These are phyloP conservation scores for Malurus melanocephalus DNA, from an alignment of 2,113 vertebrate species.

Conservation along the genomic window DNA sequence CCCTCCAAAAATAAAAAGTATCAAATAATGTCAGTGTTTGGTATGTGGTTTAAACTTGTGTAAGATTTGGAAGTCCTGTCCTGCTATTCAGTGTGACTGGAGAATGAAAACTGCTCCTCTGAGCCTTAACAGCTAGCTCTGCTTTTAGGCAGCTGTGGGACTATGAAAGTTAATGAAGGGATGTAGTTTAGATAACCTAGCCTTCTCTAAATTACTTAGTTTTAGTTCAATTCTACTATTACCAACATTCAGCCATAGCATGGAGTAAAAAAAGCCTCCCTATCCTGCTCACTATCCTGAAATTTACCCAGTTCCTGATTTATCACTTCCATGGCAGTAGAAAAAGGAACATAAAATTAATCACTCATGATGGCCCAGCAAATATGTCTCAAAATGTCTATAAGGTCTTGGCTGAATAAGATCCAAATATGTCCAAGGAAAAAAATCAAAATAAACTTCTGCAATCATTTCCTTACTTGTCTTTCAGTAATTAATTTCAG, in stretches of 20 bases:
- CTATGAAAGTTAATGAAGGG: not conserved
- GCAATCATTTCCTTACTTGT: not conserved
- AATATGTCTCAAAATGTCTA: not conserved
- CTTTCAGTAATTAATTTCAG: not conserved
- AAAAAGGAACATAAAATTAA: not conserved
- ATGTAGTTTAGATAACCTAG: not conserved
- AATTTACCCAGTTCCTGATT: not conserved
- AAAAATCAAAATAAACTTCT: not conserved
- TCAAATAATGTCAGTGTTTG: not conserved
- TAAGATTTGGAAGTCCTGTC: not conserved
- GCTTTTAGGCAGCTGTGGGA: not conserved
- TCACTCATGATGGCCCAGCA: not conserved
- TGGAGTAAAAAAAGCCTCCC: not conserved
- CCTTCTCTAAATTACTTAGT: not conserved
- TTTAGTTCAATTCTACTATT: not conserved
- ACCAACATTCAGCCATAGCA: not conserved
- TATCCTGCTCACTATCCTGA: not conserved
- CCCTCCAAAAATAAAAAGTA: not conserved
- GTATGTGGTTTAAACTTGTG: not conserved
- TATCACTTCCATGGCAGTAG: not conserved
- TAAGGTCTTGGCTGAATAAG: not conserved
- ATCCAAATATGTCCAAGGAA: not conserved
- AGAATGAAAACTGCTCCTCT: not conserved
- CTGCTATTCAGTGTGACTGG: not conserved
- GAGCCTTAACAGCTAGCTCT: not conserved